Base-by-base conservation (phyloP, 2,113 vertebrate species). In the Leiothrix lutea region DNA sequence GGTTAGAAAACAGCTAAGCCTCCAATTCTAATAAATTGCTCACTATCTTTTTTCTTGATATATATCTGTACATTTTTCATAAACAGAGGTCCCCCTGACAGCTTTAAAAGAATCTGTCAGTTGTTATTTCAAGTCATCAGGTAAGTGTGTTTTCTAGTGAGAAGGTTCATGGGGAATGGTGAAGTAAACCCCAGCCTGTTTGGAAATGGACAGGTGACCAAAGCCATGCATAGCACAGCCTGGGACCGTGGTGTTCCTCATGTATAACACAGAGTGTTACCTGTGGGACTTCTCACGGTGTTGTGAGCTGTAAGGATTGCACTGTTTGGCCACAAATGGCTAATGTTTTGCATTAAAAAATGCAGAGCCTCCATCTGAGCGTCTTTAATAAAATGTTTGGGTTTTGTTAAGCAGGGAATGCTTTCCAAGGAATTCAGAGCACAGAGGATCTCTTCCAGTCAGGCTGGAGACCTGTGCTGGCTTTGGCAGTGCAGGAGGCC, bases 221-320 rank as follows among this genome's bases (percentile, higher is more conserved):
- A 81, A 69, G 31, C n/a, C 71, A 42, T 0, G 2, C 0, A 1
- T 6, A 50, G 47, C 40, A 26, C 33, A 42, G 48, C 35, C 20
- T 5, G 1, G 44, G 19, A 74, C 25, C 4, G 1, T 3, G 48
- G 47, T 44, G 24, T 6, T 91, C 38, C 31, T 71, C 14, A 1
- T 18, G 65, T 33, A 20, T 29, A 75, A 81, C 0, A 3, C 33
- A 65, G 47, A 6, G 4, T 0, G 0, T 40, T 77, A 50, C 36
- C 40, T 78, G 45, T 73, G 61, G 66, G 70, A 48, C 26, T 58
- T 31, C 33, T 87, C 50, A 70, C 4, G 6, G 7, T 0, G 0
- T 3, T 54, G 50, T 5, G 3, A 26, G 29, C 62, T 80, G 7
- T n/a, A 61, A 85, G 45, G 54, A 57, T 79, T 60, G n/a, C 24